Evolutionary conservation across 2,888 invertebrate species (phyloP), one percentile per base, ranked within the genome.

Genomic region (Cinara cedri): DNA sequence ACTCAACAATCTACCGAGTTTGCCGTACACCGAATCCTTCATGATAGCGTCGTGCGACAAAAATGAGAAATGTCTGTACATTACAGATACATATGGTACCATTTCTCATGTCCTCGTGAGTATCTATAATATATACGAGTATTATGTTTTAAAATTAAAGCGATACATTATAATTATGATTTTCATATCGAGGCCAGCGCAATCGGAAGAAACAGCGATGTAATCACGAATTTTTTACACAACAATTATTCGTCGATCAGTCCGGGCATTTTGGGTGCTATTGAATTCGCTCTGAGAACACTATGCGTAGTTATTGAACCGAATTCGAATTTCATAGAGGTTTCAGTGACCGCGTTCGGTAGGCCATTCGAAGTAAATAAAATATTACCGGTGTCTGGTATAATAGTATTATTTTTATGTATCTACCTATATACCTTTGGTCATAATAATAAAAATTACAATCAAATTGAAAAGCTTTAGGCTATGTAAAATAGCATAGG

Each of bases 21-120:
- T 75, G 24, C 75, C 75, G 8, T 76, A 76, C 11, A 49, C 49
- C 9, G 66, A 76, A 57, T 66, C 57, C 0, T 76, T 76, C 11
- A 76, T 76, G 76, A 57, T 76, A 14, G 66, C 76, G 6, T 68
- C 66, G 19, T 65, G 76, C 19, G 68, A 57, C 46, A 26, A 34
- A 16, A 68, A 76, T 24, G 68, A 34, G 57, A 19, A 16, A 11
- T 10, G 16, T 68, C 26, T 76, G 14, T 76, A 68, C 16, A 46
- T 68, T 1, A 76, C 76, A 0, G 76, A 76, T 10, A 3, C 46
- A 9, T 66, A 26, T 10, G 76, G 76, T 13, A 76, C 76, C 1
- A 68, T 76, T 57, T 76, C 76, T 8, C 76, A 76, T 14, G 76
- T 76, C 19, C 57, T 76, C 13, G 76, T 76, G 11, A 76, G 49